These are phyloP conservation scores for Ochlodes sylvanus DNA, from an alignment of 2,888 invertebrate species.

Conservation along the genomic window DNA sequence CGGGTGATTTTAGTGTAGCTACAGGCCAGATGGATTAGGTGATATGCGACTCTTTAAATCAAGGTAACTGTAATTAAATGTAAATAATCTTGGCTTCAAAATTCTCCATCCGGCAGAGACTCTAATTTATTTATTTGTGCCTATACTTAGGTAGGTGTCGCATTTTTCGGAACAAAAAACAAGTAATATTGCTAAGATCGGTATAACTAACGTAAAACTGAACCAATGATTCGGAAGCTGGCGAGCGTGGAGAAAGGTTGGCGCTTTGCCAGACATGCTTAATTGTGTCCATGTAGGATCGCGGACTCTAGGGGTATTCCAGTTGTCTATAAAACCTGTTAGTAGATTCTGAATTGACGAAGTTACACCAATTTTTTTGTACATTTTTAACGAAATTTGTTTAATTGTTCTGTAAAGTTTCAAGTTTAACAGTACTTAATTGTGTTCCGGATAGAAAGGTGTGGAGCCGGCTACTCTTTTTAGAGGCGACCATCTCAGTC, in stretches of 20 bases:
- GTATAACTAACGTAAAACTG: not conserved
- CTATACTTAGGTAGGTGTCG: no score
- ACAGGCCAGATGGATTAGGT: not conserved
- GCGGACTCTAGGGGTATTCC: not conserved
- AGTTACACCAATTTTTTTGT: no score
- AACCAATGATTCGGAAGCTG: constrained; percentile 10
- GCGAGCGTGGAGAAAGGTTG: not conserved
- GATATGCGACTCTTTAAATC: constrained; percentile 10
- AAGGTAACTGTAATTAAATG: constrained; percentile 5
- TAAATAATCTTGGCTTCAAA: no score
- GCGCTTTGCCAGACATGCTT: constrained; percentile 19
- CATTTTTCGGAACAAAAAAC: not conserved
- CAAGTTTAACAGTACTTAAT: no score
- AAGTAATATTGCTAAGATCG: constrained; percentile 4
- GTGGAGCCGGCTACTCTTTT: no score
- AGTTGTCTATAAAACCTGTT: constrained; percentile 3
- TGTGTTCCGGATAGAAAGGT: no score
- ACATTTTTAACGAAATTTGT: no score
- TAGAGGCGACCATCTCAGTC: no score
- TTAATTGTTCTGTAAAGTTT: no score
- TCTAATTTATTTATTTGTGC: no score
- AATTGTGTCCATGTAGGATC: constrained; percentile 14
- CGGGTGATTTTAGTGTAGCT: not conserved
- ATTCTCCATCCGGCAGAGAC: not conserved
- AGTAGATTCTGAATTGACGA: not conserved